Percentiles rank a stretch among this genome's conserved stretches.
Conservation (phyloP, 2,113 vertebrate species). For the Sinocyclocheilus maitianheensis region DNA sequence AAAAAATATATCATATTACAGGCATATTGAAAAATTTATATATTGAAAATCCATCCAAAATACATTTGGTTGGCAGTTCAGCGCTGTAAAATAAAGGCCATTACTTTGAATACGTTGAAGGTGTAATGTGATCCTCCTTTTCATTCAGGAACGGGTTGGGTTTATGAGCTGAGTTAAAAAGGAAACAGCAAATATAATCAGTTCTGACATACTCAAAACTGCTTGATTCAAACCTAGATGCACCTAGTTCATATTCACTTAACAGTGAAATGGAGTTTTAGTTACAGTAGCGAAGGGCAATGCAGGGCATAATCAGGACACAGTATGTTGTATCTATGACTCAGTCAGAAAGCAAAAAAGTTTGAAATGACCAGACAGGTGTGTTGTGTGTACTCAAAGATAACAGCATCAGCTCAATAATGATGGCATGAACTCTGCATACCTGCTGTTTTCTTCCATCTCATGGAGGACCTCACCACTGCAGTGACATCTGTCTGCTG, state of each 20-base stretch:
- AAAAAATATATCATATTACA: neutral
- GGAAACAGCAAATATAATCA: neutral
- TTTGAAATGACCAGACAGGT: neutral
- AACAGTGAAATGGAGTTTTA: neutral
- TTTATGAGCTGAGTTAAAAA: conserved; percentile 37
- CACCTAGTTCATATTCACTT: neutral
- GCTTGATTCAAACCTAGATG: neutral
- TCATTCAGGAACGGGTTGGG: conserved; percentile 39
- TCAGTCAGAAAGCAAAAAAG: neutral
- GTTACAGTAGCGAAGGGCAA: no score
- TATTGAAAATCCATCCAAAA: neutral
- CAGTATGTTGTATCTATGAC: neutral
- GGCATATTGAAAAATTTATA: no score
- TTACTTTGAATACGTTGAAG: conserved; percentile 35
- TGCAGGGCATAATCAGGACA: no score
- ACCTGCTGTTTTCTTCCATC: conserved; percentile 61
- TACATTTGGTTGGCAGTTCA: neutral
- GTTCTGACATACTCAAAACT: neutral
- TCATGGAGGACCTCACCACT: conserved; percentile 59
- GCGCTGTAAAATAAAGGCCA: neutral
- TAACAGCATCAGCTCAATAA: conserved; percentile 5
- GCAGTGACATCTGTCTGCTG: conserved; percentile 48
- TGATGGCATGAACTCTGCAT: neutral
- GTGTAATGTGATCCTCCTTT: neutral
- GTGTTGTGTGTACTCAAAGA: conserved; percentile 7